Evolutionary conservation across 2,797 vertebrate species (phyloP), one percentile per base, ranked within the genome.

Genomic region (Rhynchonycteris naso): DNA sequence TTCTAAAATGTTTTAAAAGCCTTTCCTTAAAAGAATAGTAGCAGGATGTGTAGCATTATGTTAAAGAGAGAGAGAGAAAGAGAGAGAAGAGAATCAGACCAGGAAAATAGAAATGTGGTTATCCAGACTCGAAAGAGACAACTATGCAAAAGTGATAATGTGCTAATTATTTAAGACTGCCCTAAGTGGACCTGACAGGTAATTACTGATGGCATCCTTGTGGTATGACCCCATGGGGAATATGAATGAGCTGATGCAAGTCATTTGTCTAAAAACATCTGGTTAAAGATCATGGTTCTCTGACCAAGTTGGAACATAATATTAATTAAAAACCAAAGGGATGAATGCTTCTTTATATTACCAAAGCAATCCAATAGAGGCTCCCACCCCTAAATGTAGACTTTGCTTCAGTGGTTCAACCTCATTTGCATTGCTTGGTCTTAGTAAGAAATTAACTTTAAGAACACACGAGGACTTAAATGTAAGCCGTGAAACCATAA

Each of bases 191-290:
- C 78, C 56, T 85, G 93, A 93, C 88, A 94, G 88, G 47, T 78
- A 59, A 95, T 91, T 88, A 94, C 82, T 90, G 90, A 95, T 83
- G 88, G 68, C 85, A 86, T 78, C 66, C 68, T 65, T 76, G 15
- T 78, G 22, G 52, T 96, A 71, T 33, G 18, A 76, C 22, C 81
- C 72, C 43, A 18, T 61, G 9, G 61, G 76, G 79, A 80, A 75
- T 92, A 66, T 16, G 30, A 54, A 90, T 86, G 83, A 88, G 58
- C 87, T 86, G 81, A 96, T 58, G 24, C 66, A 82, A 90, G 92
- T 88, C 93, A 92, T 90, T 92, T 95, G 68, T 87, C 58, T 95
- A 74, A 95, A 85, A 95, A 66, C 95, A 95, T 96, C 83, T 96
- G 96, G 43, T 88, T 96, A 91, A 93, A 89, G 91, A 95, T 82